Evolutionary conservation across 2,113 vertebrate species (phyloP).

Genomic region (Felis catus): F.catus_Fca126_mat1.0 CM031412.1:27639001-27639500

Average conservation of each 20-base stretch:
- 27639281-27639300: background rate
- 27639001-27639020: slow-evolving; percentile 37
- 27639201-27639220: background rate
- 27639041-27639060: slow-evolving; percentile 63
- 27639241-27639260: background rate
- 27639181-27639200: slow-evolving; percentile 31
- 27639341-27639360: background rate
- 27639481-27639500: slow-evolving; percentile 22
- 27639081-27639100: slow-evolving; percentile 58
- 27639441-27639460: background rate
- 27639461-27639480: background rate
- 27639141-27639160: background rate
- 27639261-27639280: background rate
- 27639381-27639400: background rate
- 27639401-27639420: background rate
- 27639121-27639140: slow-evolving; percentile 6
- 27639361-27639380: slow-evolving; percentile 37
- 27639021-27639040: slow-evolving; percentile 34
- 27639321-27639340: background rate
- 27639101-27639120: slow-evolving; percentile 13
- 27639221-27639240: slow-evolving; percentile 32
- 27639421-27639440: background rate
- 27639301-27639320: slow-evolving; percentile 2
- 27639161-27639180: background rate
- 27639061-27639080: slow-evolving; percentile 51